phyloP scores from a whole-genome alignment of 2,113 vertebrate species.

The Monopterus albus region DNA sequence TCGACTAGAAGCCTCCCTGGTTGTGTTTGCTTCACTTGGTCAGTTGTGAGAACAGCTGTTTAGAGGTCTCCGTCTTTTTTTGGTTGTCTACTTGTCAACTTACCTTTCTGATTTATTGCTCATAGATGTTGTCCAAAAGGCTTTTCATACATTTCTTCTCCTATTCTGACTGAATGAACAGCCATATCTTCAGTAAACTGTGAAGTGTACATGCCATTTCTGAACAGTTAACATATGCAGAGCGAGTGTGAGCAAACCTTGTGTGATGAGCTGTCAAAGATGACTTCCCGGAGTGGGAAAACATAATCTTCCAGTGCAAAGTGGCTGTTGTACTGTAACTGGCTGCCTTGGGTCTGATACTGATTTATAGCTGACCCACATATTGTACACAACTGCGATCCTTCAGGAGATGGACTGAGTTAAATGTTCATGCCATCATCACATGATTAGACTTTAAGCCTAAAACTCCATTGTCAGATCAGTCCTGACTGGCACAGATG shows the following conservation, averaged over 20 bases:
- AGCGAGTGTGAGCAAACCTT: constrained; percentile 19
- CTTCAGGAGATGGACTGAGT: constrained; percentile 7
- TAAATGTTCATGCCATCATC: constrained; percentile 37
- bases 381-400: not conserved
- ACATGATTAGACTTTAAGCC: constrained; percentile 33
- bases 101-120: constrained; percentile 1
- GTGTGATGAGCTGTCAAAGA: constrained; percentile 60
- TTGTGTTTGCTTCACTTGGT: constrained; percentile 34
- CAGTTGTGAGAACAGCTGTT: constrained; percentile 7
- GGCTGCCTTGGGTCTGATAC: constrained; percentile 22
- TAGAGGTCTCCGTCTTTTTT: not conserved
- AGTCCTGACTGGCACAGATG: constrained; percentile 42
- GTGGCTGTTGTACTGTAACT: constrained; percentile 34
- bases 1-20: constrained; percentile 28
- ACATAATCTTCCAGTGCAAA: constrained; percentile 37
- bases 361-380: constrained; percentile 30
- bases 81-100: not conserved
- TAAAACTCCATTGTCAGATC: constrained; percentile 48
- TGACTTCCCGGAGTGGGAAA: constrained; percentile 40
- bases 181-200: constrained; percentile 1
- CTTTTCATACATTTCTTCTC: not conserved
- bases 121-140: not conserved
- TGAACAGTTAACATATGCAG: constrained; percentile 13
- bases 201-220: constrained; percentile 10
- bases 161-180: constrained; percentile 9